A percentile compares a stretch with the other conserved stretches of the same genome.
These are phyloP conservation scores for Latrodectus hesperus DNA, from an alignment of 2,888 invertebrate genomes.

Conservation along the genomic window DNA sequence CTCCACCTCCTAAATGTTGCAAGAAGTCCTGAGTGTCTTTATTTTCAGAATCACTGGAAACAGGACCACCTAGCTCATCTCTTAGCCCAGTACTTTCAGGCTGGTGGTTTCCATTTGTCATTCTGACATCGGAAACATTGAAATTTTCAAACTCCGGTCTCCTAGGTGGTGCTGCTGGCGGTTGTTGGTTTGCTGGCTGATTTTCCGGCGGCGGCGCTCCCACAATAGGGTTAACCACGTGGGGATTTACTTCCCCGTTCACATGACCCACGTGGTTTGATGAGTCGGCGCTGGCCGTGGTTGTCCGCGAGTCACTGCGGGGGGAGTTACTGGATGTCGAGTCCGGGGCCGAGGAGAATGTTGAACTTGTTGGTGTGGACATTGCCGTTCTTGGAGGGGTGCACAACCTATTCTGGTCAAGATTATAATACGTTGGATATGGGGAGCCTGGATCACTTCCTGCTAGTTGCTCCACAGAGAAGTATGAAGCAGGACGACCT, in stretches of 20 bases:
- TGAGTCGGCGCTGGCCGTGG: conserved; percentile 66
- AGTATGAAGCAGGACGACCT: conserved; percentile 64
- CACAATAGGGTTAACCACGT: conserved; percentile 36
- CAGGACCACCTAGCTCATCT: conserved; percentile 63
- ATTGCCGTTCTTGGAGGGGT: conserved; percentile 69
- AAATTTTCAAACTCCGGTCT: conserved; percentile 61
- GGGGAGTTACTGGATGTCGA: conserved; percentile 69
- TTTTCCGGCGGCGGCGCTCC: neutral
- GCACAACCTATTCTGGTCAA: conserved; percentile 71
- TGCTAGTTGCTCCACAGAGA: conserved; percentile 68
- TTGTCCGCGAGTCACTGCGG: conserved; percentile 64
- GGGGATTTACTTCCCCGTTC: conserved; percentile 65
- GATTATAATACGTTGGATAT: conserved; percentile 71
- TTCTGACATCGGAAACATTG: conserved; percentile 44
- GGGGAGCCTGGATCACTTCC: conserved; percentile 70
- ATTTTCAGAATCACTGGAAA: conserved; percentile 69
- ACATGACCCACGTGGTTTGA: conserved; percentile 60
- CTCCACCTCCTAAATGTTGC: conserved; percentile 55
- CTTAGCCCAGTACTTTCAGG: conserved; percentile 28
- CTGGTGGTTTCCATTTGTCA: conserved; percentile 66
- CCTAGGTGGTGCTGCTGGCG: conserved; percentile 31
- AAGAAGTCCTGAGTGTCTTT: conserved; percentile 66
- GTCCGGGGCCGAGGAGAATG: conserved; percentile 66
- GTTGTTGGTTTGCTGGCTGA: conserved; percentile 30
- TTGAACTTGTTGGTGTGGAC: conserved; percentile 68